Evolutionary conservation across 2,113 vertebrate species (phyloP), one percentile per base, ranked within the genome.

Genomic region (Scomber japonicus): DNA sequence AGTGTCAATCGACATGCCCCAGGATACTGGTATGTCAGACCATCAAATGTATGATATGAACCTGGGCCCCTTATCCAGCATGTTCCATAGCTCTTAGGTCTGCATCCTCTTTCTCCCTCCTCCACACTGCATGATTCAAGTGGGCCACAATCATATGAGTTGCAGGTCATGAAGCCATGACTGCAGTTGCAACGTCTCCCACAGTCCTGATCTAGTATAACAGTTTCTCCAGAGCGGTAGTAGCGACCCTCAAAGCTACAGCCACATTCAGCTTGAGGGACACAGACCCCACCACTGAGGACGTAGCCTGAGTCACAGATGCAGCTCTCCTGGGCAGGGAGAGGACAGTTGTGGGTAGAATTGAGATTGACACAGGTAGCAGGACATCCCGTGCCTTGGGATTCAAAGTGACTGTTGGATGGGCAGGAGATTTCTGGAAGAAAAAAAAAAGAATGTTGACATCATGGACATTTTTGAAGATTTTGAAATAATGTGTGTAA

Each of bases 361-460:
- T 89, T 86, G 8, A 82, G 71, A 1, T 90, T 80, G 1, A 86
- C 21, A 74, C 94, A 95, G 3, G 89, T 94, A 59, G 91, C 31
- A 35, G 90, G 84, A 35, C 94, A 94, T 64, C 91, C 83, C 45
- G 78, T 79, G 1, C 93, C 88, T 46, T 79, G 67, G 0, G 81
- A n/a, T 27, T 94, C 93, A 75, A 91, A 94, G 80, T 94, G 95
- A 57, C 94, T 93, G 61, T 95, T 93, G n/a, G 84, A 27, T 11
- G 88, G 89, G 0, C 94, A 95, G 2, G 19, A 7, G 5, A 92
- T 86, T 71, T 93, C 94, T 94, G 11, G 56, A 0, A 56, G n/a
- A n/a, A 14, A 46, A 40, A 3, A 19, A 66, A 21, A 46, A 0
- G 51, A 67, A 67, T 27, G 0, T 74, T 45, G 0, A 65, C 0